A percentile compares a stretch with the other conserved stretches of the same genome.
Conservation (phyloP, 2,888 invertebrate species). For the Troides oblongomaculatus region DNA sequence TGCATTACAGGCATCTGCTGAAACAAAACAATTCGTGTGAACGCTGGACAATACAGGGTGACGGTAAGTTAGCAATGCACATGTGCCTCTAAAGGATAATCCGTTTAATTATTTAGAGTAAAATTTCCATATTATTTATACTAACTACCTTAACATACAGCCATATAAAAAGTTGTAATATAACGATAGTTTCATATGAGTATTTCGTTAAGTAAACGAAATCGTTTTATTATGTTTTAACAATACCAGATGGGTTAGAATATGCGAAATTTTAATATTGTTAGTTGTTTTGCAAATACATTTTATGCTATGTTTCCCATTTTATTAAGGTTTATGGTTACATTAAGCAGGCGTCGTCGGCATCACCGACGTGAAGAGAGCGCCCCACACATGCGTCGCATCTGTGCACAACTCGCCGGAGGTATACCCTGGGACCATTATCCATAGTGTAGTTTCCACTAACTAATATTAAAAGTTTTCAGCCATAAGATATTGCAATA, state of each 20-base stretch:
- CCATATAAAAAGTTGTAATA: neutral
- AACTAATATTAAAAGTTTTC: too few relatives aligned
- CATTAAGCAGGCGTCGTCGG: constrained; percentile 45
- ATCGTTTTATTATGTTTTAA: too few relatives aligned
- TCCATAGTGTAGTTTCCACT: constrained; percentile 47
- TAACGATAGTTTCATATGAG: neutral
- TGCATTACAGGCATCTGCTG: constrained; percentile 55
- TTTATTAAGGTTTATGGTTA: constrained; percentile 37
- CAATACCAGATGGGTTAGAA: too few relatives aligned
- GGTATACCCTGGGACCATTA: constrained; percentile 62
- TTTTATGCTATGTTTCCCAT: constrained; percentile 18
- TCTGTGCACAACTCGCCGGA: constrained; percentile 66
- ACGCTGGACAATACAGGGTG: constrained; percentile 68
- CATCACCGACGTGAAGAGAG: constrained; percentile 52
- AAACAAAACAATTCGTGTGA: constrained; percentile 74
- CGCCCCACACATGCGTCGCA: constrained; percentile 72
- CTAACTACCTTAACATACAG: too few relatives aligned
- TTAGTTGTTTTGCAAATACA: neutral
- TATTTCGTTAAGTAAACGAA: too few relatives aligned
- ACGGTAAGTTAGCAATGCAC: constrained; percentile 43
- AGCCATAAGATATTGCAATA: too few relatives aligned
- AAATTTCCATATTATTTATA: too few relatives aligned
- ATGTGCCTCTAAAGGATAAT: constrained; percentile 34
- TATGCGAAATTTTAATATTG: too few relatives aligned
- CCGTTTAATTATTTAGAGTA: neutral